Evolutionary conservation across 2,888 invertebrate species (phyloP).

Genomic region (Octodonta nipae): DNA sequence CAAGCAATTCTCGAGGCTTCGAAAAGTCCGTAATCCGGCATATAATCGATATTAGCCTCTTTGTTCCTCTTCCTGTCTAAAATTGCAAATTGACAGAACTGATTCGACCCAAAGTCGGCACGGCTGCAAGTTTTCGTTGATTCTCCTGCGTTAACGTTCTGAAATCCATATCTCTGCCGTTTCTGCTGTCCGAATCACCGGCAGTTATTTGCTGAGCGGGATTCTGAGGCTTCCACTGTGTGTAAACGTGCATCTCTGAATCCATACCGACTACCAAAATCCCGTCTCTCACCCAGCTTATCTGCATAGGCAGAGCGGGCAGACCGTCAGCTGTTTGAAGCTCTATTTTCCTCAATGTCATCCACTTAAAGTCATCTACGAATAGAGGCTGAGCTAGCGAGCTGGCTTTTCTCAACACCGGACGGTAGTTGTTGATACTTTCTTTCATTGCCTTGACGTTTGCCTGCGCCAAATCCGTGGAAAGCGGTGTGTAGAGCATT

Average conservation of each 20-base stretch:
- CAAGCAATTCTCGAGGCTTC: conserved; percentile 95
- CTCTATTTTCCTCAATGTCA: conserved; percentile 83
- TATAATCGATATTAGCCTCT: conserved; percentile 52
- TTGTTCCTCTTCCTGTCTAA: conserved; percentile 52
- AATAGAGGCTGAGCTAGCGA: conserved; percentile 80
- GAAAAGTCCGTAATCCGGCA: conserved; percentile 89
- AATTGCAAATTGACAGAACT: conserved; percentile 74
- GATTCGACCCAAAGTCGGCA: conserved; percentile 64
- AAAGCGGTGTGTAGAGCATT: conserved; percentile 82
- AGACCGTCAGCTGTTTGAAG: conserved; percentile 87
- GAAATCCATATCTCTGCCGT: conserved; percentile 57
- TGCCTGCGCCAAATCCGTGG: conserved; percentile 87
- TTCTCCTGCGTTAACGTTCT: conserved; percentile 54
- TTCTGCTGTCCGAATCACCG: conserved; percentile 42
- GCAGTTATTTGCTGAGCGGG: conserved; percentile 15
- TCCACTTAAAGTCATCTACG: conserved; percentile 90
- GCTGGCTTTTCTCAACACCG: conserved; percentile 78
- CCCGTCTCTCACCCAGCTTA: conserved; percentile 94
- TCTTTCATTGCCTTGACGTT: conserved; percentile 65
- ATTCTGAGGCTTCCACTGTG: conserved; percentile 82
- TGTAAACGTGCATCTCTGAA: conserved; percentile 98
- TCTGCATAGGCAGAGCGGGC: conserved; percentile 94
- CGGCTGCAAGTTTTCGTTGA: conserved; percentile 42
- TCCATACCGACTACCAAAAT: conserved; percentile 98
- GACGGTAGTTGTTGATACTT: conserved; percentile 68